These are phyloP conservation scores for Condylostylus longicornis DNA, from an alignment of 1,140 invertebrate species.

Conservation along the genomic window DNA sequence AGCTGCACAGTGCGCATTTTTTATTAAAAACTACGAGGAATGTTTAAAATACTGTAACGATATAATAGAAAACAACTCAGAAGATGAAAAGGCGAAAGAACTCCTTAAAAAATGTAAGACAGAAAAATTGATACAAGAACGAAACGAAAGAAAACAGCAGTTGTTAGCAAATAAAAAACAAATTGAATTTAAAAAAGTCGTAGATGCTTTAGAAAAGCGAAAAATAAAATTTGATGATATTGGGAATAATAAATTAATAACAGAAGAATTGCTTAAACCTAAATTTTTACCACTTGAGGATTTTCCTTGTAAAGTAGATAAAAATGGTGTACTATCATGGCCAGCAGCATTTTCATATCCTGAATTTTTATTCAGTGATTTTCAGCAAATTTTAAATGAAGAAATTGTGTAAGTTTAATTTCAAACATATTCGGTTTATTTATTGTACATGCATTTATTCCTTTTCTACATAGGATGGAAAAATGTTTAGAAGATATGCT, in stretches of 20 bases:
- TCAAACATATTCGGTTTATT: constrained; percentile 32
- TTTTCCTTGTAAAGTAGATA: constrained; percentile 21
- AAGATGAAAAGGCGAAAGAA: constrained; percentile 40
- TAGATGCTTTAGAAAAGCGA: constrained; percentile 35
- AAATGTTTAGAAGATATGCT: constrained; percentile 62
- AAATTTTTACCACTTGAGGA: constrained; percentile 29
- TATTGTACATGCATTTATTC: constrained; percentile 33
- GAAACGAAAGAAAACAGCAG: constrained; percentile 44
- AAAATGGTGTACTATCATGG: constrained; percentile 50
- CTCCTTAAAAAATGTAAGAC: constrained; percentile 42
- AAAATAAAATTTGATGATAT: constrained; percentile 38
- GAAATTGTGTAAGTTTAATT: constrained; percentile 42
- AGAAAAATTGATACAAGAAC: constrained; percentile 34
- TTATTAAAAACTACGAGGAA: constrained; percentile 53
- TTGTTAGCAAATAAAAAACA: constrained; percentile 36
- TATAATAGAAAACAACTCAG: constrained; percentile 41
- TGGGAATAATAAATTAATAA: constrained; percentile 28
- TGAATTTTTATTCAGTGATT: constrained; percentile 55
- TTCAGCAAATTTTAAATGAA: constrained; percentile 59
- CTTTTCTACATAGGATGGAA: constrained; percentile 40
- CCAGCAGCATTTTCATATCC: constrained; percentile 74
- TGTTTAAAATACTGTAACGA: constrained; percentile 60
- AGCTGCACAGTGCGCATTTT: constrained; percentile 55
- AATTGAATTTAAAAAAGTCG: constrained; percentile 29
- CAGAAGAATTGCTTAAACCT: constrained; percentile 32